Evolutionary conservation across 2,113 vertebrate genomes (phyloP).

Genomic region (Seriola rivoliana): DNA sequence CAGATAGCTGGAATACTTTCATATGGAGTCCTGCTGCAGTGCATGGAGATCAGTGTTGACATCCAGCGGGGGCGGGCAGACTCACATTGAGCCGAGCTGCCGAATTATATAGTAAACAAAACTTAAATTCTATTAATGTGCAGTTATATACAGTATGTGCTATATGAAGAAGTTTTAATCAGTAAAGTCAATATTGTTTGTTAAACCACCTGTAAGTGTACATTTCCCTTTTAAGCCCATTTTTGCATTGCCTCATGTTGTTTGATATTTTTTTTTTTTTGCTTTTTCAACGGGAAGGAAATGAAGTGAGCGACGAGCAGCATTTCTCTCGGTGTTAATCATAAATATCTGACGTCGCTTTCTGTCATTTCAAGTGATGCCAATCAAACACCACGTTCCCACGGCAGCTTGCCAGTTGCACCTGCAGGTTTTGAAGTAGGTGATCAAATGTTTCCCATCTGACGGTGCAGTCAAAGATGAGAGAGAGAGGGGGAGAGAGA

Average conservation of each 20-base stretch:
- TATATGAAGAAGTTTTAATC: too few species aligned
- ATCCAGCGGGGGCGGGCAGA: not conserved
- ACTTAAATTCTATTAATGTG: not conserved
- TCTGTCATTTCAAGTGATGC: not conserved
- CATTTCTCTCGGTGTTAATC: not conserved
- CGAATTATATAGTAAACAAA: not conserved
- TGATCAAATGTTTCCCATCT: not conserved
- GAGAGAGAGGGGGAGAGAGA: too few species aligned
- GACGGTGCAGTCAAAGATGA: not conserved
- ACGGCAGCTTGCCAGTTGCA: not conserved
- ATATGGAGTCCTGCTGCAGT: not conserved
- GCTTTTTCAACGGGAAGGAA: not conserved
- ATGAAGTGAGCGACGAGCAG: not conserved
- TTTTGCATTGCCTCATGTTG: too few species aligned
- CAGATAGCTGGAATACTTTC: slow-evolving; percentile 36
- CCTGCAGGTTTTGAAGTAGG: not conserved
- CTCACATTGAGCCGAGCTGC: not conserved
- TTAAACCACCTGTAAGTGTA: too few species aligned
- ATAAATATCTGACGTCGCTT: not conserved
- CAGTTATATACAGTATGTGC: not conserved
- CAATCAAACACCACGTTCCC: not conserved
- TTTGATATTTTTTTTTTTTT: too few species aligned
- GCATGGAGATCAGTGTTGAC: not conserved
- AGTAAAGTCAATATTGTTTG: too few species aligned
- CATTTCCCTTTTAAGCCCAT: too few species aligned